These are phyloP conservation scores for Triops cancriformis DNA, from an alignment of 1,140 invertebrate species.

Conservation along the genomic window DNA sequence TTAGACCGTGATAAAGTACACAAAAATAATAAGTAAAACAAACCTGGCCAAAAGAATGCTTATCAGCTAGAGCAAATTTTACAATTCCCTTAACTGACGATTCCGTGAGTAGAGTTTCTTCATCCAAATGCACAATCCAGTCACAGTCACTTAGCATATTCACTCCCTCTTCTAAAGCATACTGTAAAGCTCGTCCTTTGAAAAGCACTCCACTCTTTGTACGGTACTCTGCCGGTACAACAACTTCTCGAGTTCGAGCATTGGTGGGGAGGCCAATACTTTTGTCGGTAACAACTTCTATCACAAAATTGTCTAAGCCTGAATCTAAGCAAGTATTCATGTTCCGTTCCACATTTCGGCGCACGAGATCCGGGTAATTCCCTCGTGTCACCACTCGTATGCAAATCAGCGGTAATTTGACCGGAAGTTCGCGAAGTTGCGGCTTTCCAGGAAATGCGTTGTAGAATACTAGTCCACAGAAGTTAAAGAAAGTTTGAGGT, in stretches of 20 bases:
- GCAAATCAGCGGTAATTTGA: conserved; percentile 86
- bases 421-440: conserved; percentile 66
- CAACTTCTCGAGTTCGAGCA: conserved; percentile 65
- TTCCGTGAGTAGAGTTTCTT: conserved; percentile 91
- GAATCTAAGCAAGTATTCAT: conserved; percentile 79
- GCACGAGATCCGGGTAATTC: conserved; percentile 85
- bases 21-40: background rate
- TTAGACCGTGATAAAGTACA: background rate
- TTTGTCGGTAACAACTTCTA: conserved; percentile 96
- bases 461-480: conserved; percentile 78
- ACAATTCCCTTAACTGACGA: conserved; percentile 79
- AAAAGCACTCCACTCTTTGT: conserved; percentile 87
- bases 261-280: conserved; percentile 57
- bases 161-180: conserved; percentile 75
- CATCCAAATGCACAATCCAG: conserved; percentile 97
- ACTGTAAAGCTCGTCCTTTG: conserved; percentile 91
- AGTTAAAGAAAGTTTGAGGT: conserved; percentile 85
- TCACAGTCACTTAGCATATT: conserved; percentile 81
- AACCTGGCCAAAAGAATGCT: conserved; percentile 95
- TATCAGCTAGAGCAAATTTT: conserved; percentile 91
- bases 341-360: conserved; percentile 79
- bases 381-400: conserved; percentile 91
- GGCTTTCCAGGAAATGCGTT: conserved; percentile 94
- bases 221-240: conserved; percentile 74
- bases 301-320: conserved; percentile 90